Evolutionary conservation across 2,113 vertebrate genomes (phyloP).

Genomic region (Atrichornis clamosus): DNA sequence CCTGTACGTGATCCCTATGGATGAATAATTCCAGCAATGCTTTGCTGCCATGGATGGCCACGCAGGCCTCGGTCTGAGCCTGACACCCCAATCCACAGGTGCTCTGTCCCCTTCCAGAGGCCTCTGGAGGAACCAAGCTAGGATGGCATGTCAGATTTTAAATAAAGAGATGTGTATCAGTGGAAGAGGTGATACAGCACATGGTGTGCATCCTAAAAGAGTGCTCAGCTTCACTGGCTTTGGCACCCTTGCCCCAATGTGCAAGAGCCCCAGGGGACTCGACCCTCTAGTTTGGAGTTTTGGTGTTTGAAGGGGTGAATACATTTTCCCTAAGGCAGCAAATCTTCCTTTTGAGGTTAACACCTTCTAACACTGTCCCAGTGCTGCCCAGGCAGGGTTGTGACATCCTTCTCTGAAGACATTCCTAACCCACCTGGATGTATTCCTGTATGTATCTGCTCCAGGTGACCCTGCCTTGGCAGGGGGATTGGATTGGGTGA

Average conservation of each 20-base stretch:
- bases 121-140: background rate
- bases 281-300: background rate
- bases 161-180: background rate
- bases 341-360: background rate
- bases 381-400: background rate
- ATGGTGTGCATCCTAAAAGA: background rate
- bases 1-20: accelerated
- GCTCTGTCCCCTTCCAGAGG: background rate
- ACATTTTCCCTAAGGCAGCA: background rate
- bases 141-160: background rate
- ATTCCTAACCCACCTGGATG: background rate
- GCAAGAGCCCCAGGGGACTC: accelerated
- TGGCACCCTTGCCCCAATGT: accelerated
- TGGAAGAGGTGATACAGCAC: background rate
- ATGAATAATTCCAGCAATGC: background rate
- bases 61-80: background rate
- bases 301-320: background rate
- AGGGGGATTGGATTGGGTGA: background rate
- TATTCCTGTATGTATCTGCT: background rate
- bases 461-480: background rate
- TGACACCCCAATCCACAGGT: accelerated
- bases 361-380: background rate
- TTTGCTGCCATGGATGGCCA: background rate
- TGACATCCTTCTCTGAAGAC: background rate
- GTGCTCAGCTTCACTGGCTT: background rate